phyloP scores from a whole-genome alignment of 2,797 vertebrate genomes.

The Sebastes steindachneri region DNA sequence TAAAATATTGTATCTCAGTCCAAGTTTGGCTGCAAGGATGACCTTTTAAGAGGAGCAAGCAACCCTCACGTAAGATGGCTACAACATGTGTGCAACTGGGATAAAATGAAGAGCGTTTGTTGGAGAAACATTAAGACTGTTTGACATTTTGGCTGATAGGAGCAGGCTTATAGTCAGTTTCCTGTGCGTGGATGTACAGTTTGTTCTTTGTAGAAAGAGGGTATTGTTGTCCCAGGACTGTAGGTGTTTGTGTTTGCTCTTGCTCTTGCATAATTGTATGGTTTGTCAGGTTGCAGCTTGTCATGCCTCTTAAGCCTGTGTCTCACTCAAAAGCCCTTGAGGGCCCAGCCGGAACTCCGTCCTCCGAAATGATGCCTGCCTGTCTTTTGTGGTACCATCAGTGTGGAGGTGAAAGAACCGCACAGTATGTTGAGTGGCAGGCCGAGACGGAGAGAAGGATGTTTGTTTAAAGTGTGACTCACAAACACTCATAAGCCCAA shows the following conservation, averaged over 20 bases:
- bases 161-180: background rate
- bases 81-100: background rate
- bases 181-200: background rate
- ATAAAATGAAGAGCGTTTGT: background rate
- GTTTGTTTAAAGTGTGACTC: background rate
- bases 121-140: background rate
- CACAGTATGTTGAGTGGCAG: background rate
- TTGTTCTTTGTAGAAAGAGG: conserved; percentile 34
- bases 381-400: background rate
- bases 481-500: background rate
- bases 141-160: background rate
- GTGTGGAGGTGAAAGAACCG: background rate
- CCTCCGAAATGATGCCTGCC: conserved; percentile 10
- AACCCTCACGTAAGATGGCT: background rate
- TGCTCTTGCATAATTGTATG: conserved; percentile 31
- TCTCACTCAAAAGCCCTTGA: conserved; percentile 25
- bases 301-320: conserved; percentile 18
- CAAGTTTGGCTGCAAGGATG: background rate
- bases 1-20: background rate
- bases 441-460: background rate
- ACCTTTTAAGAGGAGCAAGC: conserved; percentile 6
- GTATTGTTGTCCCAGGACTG: conserved; percentile 22
- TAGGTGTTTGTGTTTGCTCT: conserved; percentile 21
- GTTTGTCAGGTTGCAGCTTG: conserved; percentile 66
- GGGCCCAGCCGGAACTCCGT: conserved; percentile 7